Percentiles rank a stretch among this genome's conserved stretches.
These are phyloP conservation scores for Sternotherus odoratus DNA, from an alignment of 2,797 vertebrate species.

Conservation along the genomic window DNA sequence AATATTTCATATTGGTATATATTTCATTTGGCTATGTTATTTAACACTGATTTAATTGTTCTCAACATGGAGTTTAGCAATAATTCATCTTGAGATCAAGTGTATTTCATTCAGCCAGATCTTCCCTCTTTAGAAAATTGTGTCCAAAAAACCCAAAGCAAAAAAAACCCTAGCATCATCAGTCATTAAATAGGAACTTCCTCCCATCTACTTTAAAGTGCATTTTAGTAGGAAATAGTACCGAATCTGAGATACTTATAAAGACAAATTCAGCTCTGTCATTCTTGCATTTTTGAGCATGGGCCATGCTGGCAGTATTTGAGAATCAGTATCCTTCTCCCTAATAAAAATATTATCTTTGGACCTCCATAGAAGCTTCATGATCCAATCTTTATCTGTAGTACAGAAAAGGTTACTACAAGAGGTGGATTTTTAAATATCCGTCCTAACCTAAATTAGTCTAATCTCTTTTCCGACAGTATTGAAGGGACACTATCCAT, in stretches of 20 bases:
- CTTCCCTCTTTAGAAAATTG: background rate
- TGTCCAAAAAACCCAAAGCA: background rate
- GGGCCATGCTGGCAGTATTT: background rate
- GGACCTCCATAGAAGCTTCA: background rate
- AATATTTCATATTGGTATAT: background rate
- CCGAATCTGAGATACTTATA: background rate
- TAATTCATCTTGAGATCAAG: background rate
- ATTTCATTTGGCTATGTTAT: background rate
- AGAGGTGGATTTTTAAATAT: background rate
- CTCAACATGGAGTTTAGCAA: background rate
- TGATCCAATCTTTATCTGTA: background rate
- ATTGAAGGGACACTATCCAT: background rate
- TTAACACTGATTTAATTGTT: background rate
- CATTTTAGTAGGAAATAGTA: background rate
- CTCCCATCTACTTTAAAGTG: background rate
- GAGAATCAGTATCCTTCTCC: constrained; percentile 19
- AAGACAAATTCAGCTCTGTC: constrained; percentile 14
- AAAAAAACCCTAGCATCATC: background rate
- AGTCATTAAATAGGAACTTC: background rate
- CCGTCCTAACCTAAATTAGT: background rate
- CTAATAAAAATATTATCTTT: background rate
- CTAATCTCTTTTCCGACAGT: background rate
- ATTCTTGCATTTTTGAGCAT: background rate
- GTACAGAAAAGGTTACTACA: background rate
- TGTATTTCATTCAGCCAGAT: background rate